Evolutionary conservation across 1,140 invertebrate species (phyloP), one percentile per base, ranked within the genome.

Genomic region (Neelides sp.): DNA sequence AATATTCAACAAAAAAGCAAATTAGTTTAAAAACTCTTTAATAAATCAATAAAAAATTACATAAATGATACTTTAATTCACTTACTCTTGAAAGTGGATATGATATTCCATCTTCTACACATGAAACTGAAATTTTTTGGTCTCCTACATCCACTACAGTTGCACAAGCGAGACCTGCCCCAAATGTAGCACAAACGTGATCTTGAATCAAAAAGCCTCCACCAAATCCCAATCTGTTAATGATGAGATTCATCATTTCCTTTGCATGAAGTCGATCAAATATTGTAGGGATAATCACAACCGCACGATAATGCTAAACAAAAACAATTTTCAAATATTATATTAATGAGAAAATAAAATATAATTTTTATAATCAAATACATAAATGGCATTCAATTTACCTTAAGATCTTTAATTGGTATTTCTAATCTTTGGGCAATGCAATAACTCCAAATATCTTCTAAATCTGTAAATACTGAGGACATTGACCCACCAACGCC

Each of bases 81-180:
- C 68, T 58, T 57, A 87, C 75, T 63, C 90, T 74, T 0, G 90
- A 91, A 43, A 83, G 82, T 63, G 82, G 78, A 62, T 91, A 85
- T 40, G 89, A 94, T 47, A 95, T 86, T 12, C 88, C 90, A 75
- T 96, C 91, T 71, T 96, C 91, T 2, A 95, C 88, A 71, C 92
- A 97, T 10, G 87, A 92, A 13, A 96, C 81, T 1, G 88, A 87
- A 1, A 87, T 93, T 71, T 96, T 95, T 66, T 93, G 85, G 65
- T 93, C 89, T 0, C 92, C 92, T 39, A 95, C 82, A 68, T 97
- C 91, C 5, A 97, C 83, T 13, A 96, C 88, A 73, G 91, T 95
- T 7, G 89, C 90, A 66, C 80, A 85, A 22, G 85, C 82, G 13
- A 95, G 71, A 17, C 91, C 91, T 34, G 88, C 83, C 15, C 91